Evolutionary conservation across 2,888 invertebrate species (phyloP), one percentile per base, ranked within the genome.

Genomic region (Teleogryllus oceanicus): DNA sequence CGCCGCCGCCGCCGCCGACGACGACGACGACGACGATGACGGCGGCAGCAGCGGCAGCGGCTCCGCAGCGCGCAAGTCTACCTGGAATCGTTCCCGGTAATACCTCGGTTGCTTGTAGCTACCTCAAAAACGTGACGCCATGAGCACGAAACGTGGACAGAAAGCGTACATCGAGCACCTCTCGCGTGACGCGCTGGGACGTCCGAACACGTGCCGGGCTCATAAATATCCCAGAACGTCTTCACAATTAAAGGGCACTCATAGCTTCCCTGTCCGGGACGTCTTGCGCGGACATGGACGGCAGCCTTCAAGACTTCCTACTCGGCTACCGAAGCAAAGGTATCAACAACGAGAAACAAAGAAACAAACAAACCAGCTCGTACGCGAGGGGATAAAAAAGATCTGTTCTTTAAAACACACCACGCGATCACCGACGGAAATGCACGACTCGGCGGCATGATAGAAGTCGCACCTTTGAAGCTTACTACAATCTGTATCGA

Each of bases 61-160:
- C 37, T 37, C 8, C 37, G 37, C 37, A 37, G 37, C 37, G 16
- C 62, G 62, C 62, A 62, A 62, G 62, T n/a, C 62, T 62, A 62
- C 62, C 13, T 62, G 62, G 62, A 62, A 62, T 62, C 62, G 62
- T 62, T 62, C 13, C 62, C 62, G 62, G 62, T 62, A 62, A 62
- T 62, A 62, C 62, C 62, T 62, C 62, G n/a, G 62, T 62, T 62
- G 62, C 62, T 62, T 62, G n/a, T 62, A 62, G 62, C 62, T 62
- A 62, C 62, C 62, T 62, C 62, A 62, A 62, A 62, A 62, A 62
- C 62, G 62, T 62, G 62, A 62, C 62, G 62, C 62, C 62, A 62
- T 62, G 62, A 62, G 62, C 62, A 62, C 62, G 62, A 62, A 62
- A 62, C 62, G 62, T 62, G 62, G 16, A 62, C 62, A 62, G 62